phyloP scores from a whole-genome alignment of 2,797 vertebrate genomes.

The Xiphophorus birchmanni region DNA sequence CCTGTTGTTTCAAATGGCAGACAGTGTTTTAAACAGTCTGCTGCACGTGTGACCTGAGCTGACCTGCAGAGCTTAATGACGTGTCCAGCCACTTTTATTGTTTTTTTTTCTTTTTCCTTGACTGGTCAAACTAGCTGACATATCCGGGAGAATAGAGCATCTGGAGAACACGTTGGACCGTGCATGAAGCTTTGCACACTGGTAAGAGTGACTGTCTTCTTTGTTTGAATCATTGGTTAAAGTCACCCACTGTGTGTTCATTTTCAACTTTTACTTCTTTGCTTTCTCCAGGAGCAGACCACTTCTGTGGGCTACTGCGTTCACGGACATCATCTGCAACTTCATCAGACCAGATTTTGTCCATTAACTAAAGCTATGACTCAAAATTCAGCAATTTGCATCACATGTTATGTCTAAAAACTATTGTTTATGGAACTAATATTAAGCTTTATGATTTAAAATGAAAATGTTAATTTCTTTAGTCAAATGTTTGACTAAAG shows the following conservation, averaged over 20 bases:
- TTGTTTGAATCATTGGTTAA: conserved; percentile 9
- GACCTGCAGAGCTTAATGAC: neutral
- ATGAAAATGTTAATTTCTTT: no score
- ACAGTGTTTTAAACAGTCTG: conserved; percentile 1
- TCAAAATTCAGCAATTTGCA: neutral
- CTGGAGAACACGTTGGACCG: conserved; percentile 73
- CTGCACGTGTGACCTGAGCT: conserved; percentile 6
- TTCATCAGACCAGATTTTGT: conserved; percentile 23
- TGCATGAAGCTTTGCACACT: conserved; percentile 37
- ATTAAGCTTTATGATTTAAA: neutral
- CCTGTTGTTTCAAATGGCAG: conserved; percentile 50
- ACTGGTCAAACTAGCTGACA: conserved; percentile 75
- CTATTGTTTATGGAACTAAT: conserved; percentile 24
- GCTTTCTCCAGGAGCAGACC: conserved; percentile 37
- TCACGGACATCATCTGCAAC: conserved; percentile 4
- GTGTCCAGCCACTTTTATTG: neutral
- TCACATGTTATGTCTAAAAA: conserved; percentile 4
- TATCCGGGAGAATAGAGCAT: conserved; percentile 75
- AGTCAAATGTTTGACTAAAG: conserved; percentile 3
- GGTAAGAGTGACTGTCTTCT: conserved; percentile 51
- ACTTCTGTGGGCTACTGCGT: conserved; percentile 27
- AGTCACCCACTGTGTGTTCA: conserved; percentile 10
- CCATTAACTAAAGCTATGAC: neutral
- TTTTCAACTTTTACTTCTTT: conserved; percentile 61
- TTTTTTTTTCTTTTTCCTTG: conserved; percentile 56